These are phyloP conservation scores for Lomographa bimaculata DNA, from an alignment of 2,888 invertebrate species.

Conservation along the genomic window DNA sequence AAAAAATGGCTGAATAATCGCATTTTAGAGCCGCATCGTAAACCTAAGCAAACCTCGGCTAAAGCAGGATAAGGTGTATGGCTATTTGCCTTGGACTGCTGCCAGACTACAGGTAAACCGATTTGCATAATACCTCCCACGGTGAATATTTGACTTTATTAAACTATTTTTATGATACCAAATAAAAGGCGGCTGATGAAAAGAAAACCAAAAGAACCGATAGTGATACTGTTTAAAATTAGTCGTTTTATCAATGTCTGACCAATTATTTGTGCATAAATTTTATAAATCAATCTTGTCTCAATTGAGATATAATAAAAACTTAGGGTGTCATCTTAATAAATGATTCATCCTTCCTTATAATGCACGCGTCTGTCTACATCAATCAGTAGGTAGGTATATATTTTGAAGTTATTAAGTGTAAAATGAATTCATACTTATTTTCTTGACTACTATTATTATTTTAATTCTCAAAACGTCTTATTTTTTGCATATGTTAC, in stretches of 20 bases:
- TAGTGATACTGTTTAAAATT: slow-evolving; percentile 3
- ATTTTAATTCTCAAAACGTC: too few species aligned
- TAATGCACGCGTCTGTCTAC: too few species aligned
- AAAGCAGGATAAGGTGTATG: slow-evolving; percentile 57
- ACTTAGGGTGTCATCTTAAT: too few species aligned
- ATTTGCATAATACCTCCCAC: slow-evolving; percentile 82
- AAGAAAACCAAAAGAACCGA: slow-evolving; percentile 16
- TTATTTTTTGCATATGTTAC: too few species aligned
- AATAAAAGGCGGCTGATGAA: slow-evolving; percentile 30
- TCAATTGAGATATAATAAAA: too few species aligned
- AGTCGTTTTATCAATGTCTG: background rate
- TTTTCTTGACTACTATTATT: too few species aligned
- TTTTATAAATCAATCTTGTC: slow-evolving; percentile 1
- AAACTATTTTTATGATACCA: slow-evolving; percentile 42
- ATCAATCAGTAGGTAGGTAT: too few species aligned
- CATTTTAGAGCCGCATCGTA: slow-evolving; percentile 74
- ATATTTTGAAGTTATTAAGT: too few species aligned
- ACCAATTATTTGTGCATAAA: background rate
- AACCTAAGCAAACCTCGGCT: slow-evolving; percentile 74
- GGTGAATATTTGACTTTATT: slow-evolving; percentile 52
- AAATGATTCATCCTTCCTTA: too few species aligned
- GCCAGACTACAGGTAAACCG: slow-evolving; percentile 73
- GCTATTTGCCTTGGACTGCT: slow-evolving; percentile 66
- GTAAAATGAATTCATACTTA: too few species aligned
- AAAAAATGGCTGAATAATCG: slow-evolving; percentile 58